These are phyloP conservation scores for Platynereis dumerilii DNA, from an alignment of 2,888 invertebrate genomes.

Conservation along the genomic window DNA sequence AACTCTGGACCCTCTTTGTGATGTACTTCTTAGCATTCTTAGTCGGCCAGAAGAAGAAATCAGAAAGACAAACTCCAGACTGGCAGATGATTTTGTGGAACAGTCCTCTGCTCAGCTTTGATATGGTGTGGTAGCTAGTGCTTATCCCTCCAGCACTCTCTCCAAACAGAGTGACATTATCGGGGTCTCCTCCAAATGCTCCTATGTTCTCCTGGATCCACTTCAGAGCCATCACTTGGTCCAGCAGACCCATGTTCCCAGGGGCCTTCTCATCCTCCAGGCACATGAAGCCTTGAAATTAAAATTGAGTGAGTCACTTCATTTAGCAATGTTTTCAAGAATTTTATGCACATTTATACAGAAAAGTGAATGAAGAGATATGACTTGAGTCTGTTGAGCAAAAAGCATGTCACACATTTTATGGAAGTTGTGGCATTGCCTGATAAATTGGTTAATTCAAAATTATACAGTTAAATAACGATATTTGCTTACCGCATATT, in stretches of 20 bases:
- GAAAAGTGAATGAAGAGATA: no score
- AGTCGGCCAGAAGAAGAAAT: conserved; percentile 3
- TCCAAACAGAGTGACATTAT: conserved; percentile 30
- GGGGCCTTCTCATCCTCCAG: conserved; percentile 28
- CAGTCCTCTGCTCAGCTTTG: conserved; percentile 10
- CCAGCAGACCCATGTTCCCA: conserved; percentile 37
- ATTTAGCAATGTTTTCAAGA: no score
- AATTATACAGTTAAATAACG: no score
- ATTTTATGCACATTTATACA: no score
- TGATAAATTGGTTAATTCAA: no score
- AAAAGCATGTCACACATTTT: no score
- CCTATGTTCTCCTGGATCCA: conserved; percentile 34
- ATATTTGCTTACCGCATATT: conserved; percentile 31
- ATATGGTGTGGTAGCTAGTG: conserved; percentile 16
- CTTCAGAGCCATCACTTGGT: conserved; percentile 34
- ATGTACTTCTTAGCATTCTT: conserved; percentile 20
- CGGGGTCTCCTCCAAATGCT: conserved; percentile 30
- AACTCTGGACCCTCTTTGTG: neutral
- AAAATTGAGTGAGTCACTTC: neutral
- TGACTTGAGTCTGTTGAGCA: no score
- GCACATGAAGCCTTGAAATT: conserved; percentile 34
- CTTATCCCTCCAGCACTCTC: conserved; percentile 31
- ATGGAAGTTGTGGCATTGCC: no score
- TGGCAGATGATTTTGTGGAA: conserved; percentile 16
- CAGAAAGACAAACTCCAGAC: conserved; percentile 7